Evolutionary conservation across 2,888 invertebrate species (phyloP), one percentile per base, ranked within the genome.

Genomic region (Marasmarcha lunaedactyla): DNA sequence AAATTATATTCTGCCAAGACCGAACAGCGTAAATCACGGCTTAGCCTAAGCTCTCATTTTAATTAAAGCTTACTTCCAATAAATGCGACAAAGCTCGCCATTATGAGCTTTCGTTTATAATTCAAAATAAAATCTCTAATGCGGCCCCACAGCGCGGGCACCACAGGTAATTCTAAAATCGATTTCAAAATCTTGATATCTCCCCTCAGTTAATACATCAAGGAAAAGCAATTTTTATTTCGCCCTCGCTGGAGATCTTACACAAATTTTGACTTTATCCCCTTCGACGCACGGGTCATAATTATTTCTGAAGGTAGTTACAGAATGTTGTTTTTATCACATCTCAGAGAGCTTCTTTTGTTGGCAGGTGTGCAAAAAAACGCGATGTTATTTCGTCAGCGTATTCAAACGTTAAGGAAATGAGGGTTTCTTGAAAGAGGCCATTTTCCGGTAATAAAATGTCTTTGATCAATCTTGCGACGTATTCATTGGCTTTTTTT

Each of bases 341-440:
- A 40, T 30, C 30, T 30, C 9, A 30, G 30, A 42, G 43, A 45
- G 15, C 15, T 41, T 33, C 44, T 44, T 50, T 51, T 54, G 50
- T 50, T 43, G 51, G 48, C 48, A 54, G 55, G 54, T 54, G 55
- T 47, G 49, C 50, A 51, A 54, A 53, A 53, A 54, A 51, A 49
- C 30, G 30, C 30, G 30, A 30, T 30, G 30, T 30, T 30, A 30
- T 30, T 30, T 30, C 30, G 30, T 20, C 20, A 20, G 30, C 30
- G 30, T 30, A 30, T 30, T 30, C 30, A 11, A 30, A 30, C 30
- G 4, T n/a, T n/a, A 30, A 10, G 30, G 11, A 30, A 30, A 30
- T 30, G 30, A 20, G 20, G 30, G 4, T n/a, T 30, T 30, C 10
- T 10, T 30, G 3, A 30, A 30, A 30, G 30, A 11, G 30, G 6